Base-by-base conservation (phyloP, 2,113 vertebrate genomes). In the Cyanistes caeruleus region DNA sequence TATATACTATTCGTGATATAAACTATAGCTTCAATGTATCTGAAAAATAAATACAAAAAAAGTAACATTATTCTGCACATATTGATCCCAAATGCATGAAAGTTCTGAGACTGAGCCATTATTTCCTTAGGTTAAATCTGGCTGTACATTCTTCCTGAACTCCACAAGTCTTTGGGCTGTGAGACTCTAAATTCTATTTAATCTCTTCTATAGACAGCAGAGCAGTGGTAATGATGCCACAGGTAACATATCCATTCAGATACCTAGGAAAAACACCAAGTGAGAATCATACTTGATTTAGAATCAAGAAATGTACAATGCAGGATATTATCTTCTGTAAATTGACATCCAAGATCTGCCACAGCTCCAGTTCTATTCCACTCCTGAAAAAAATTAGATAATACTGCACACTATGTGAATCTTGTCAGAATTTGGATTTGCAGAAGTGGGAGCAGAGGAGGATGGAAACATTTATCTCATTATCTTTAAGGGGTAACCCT, bases 41-140 rank as follows among this genome's bases (percentile, higher is more conserved):
- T 23, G 9, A 83, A 92, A 93, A 75, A 51, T 13, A 70, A 72
- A 78, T 28, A 25, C 10, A 39, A 62, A 75, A 85, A 68, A 10
- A 28, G 2, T 43, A 35, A 35, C 13, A 15, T 77, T 59, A 15
- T 77, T 59, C 7, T 43, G 41, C 16, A 35, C 1, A 6, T 35
- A 31, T 10, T 76, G 14, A 4, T 13, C 16, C 1, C 0, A 5
- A 48, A 15, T 43, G 12, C 7, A 3, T 23, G 14, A n/a, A 1
- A 27, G 24, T 67, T 19, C 16, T 31, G 52, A 80, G 24, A 48
- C n/a, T 28, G 19, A 79, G 7, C 11, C 30, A n/a, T 41, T 67
- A 37, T 6, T 23, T 90, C 14, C 11, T 39, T 12, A 51, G 2
- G 4, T 22, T 41, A 48, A 85, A 70, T 7, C 20, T 63, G 21